A percentile compares a stretch with the other conserved stretches of the same genome.
phyloP scores from a whole-genome alignment of 2,888 invertebrate species.

The Prosapia bicincta region DNA sequence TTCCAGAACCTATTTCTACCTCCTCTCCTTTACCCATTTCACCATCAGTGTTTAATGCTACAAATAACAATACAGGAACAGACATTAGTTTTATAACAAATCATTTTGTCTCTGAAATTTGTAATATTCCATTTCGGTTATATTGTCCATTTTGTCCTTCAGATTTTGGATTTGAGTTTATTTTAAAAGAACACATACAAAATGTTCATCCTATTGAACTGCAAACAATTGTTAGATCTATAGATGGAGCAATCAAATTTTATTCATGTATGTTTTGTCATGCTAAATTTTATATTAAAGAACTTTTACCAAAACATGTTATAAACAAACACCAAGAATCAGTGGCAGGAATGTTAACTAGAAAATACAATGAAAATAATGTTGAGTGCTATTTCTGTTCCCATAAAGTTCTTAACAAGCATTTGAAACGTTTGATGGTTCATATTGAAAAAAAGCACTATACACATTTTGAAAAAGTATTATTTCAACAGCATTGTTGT shows the following conservation, averaged over 20 bases:
- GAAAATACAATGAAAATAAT: slow-evolving; percentile 31
- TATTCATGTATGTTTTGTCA: slow-evolving; percentile 39
- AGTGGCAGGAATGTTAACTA: slow-evolving; percentile 35
- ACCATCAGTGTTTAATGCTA: neutral
- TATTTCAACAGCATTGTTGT: slow-evolving; percentile 32
- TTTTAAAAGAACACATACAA: slow-evolving; percentile 39
- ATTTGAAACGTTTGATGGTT: slow-evolving; percentile 37
- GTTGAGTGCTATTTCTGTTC: slow-evolving; percentile 39
- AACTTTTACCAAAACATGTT: slow-evolving; percentile 39
- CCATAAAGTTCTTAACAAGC: slow-evolving; percentile 36
- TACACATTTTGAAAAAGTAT: slow-evolving; percentile 35
- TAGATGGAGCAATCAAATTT: slow-evolving; percentile 32
- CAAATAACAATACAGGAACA: slow-evolving; percentile 10
- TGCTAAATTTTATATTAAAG: slow-evolving; percentile 38
- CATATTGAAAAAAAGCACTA: slow-evolving; percentile 41
- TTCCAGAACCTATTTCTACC: slow-evolving; percentile 10
- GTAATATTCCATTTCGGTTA: slow-evolving; percentile 31
- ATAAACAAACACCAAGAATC: slow-evolving; percentile 38
- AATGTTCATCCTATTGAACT: slow-evolving; percentile 34
- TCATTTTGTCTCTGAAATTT: slow-evolving; percentile 34
- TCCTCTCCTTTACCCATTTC: slow-evolving; percentile 19
- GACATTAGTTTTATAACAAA: slow-evolving; percentile 29
- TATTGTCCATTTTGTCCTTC: slow-evolving; percentile 40
- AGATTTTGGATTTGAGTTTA: slow-evolving; percentile 38
- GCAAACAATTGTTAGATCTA: slow-evolving; percentile 30